These are phyloP conservation scores for Leptura quadrifasciata DNA, from an alignment of 2,888 invertebrate genomes.

Conservation along the genomic window DNA sequence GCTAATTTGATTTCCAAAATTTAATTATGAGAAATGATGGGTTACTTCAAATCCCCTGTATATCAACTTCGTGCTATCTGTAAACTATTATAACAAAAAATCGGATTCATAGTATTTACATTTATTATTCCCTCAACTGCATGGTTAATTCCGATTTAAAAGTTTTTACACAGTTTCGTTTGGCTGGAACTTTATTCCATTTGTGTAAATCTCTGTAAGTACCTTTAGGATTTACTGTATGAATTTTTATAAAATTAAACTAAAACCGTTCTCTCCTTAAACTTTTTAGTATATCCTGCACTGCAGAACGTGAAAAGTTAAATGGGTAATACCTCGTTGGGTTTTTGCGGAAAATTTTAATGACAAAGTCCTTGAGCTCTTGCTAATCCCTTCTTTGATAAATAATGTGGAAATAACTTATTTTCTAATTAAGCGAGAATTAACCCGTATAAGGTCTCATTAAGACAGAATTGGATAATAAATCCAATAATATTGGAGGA, in stretches of 20 bases:
- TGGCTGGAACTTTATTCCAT: neutral
- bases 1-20: no score
- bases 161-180: neutral
- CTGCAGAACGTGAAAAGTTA: neutral
- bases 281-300: neutral
- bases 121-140: neutral
- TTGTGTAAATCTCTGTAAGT: neutral
- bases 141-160: neutral
- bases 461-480: neutral
- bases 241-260: neutral
- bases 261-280: neutral
- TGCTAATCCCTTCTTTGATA: neutral
- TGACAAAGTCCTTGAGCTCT: slow-evolving; percentile 4
- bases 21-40: no score
- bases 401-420: neutral
- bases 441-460: neutral
- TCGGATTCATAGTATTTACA: neutral
- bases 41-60: no score
- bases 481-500: neutral
- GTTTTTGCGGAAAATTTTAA: neutral
- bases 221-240: no score
- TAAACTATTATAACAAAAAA: no score
- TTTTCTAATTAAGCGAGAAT: neutral
- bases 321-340: neutral
- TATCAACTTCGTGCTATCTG: no score